Percentiles rank a stretch among this genome's conserved stretches.
These are phyloP conservation scores for Mimumesa dahlbomi DNA, from an alignment of 2,888 invertebrate genomes.

Conservation along the genomic window DNA sequence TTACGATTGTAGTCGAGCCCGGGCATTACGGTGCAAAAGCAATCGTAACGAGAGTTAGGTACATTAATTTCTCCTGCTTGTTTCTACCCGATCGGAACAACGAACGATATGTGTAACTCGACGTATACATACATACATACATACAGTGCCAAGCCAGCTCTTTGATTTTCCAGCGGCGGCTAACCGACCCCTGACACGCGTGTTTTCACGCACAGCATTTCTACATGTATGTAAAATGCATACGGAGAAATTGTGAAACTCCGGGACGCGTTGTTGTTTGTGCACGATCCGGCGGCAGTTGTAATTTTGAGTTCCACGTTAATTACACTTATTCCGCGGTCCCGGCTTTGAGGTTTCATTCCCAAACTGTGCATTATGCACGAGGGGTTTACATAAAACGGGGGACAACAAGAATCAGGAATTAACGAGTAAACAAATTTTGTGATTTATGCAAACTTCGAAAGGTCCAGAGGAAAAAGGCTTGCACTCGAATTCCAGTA, in stretches of 20 bases:
- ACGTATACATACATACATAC: too few species aligned
- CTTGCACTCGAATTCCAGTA: too few species aligned
- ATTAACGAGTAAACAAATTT: constrained; percentile 28
- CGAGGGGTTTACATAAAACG: background rate
- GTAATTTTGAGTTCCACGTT: constrained; percentile 19
- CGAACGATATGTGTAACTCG: background rate
- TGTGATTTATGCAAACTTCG: too few species aligned
- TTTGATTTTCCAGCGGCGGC: background rate
- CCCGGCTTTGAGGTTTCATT: constrained; percentile 15
- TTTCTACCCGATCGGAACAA: background rate
- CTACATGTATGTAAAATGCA: background rate
- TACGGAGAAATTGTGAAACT: constrained; percentile 3
- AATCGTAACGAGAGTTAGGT: background rate
- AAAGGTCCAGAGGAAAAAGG: too few species aligned
- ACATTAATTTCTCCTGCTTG: background rate
- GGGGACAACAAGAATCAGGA: constrained; percentile 26
- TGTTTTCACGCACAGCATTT: background rate
- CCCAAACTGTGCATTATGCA: constrained; percentile 28
- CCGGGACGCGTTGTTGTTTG: background rate
- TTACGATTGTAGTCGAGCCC: constrained; percentile 5
- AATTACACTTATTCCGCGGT: constrained; percentile 31
- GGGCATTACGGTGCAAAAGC: background rate
- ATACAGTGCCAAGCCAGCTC: too few species aligned
- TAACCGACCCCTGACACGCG: too few species aligned
- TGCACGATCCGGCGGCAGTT: background rate